Base-by-base conservation (phyloP, 2,888 invertebrate species). In the Netelia fuscicornis region DNA sequence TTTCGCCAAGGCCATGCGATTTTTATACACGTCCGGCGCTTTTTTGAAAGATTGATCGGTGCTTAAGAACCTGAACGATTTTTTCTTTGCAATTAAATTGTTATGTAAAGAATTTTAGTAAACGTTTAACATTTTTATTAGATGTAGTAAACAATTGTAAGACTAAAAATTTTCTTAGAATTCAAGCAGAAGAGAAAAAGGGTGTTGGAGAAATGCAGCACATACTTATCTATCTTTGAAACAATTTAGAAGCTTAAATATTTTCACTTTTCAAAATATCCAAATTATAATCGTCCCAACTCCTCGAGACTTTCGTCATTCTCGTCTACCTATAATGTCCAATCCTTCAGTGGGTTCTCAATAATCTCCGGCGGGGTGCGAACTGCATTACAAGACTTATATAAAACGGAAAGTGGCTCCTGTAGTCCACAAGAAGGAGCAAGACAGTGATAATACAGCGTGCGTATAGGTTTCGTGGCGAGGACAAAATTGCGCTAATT, bases 401-500 rank as follows among this genome's bases (percentile, higher is more conserved):
- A 48, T 48, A 48, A 3, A 48, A 62, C 70, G 30, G 65, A 65
- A 65, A 65, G 37, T 52, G 9, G 25, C 25, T 17, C 13, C 11
- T 30, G 56, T n/a, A 17, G 60, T 10, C 58, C 64, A 42, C 44
- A 54, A 64, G 70, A 20, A 62, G 85, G 80, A 54, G 54, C 62
- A 67, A 67, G 68, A 83, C 79, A 65, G 70, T 62, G 30, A 52
- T 77, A 74, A 76, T 54, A 67, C 54, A 76, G 77, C 64, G 81
- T 72, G 54, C 71, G 68, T 64, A 81, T 77, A 83, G 79, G 85
- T 85, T 85, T 70, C 87, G 82, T 74, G 78, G 76, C 75, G 81
- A 77, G 62, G 70, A 71, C 65, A 78, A 71, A 62, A 48, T 64
- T 70, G 82, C 85, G 88, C 91, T 92, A 92, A 93, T 93, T 93